Evolutionary conservation across 2,113 vertebrate species (phyloP).

Genomic region (Melanocharis versteri): DNA sequence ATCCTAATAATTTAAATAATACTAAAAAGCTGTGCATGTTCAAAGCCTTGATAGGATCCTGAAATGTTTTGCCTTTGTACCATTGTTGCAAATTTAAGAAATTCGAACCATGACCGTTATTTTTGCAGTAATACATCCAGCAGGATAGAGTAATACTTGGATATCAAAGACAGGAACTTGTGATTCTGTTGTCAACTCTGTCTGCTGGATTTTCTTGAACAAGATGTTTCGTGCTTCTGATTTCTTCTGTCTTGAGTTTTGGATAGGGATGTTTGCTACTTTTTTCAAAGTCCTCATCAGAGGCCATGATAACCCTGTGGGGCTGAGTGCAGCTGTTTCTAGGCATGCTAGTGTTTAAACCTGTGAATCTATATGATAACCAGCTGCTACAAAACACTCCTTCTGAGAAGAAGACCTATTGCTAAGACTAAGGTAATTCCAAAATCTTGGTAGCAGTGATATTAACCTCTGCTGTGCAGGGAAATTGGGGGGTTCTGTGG

Average conservation of each 20-base stretch:
- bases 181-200: background rate
- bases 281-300: background rate
- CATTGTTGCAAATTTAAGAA: background rate
- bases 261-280: background rate
- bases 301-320: background rate
- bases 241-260: background rate
- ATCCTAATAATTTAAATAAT: background rate
- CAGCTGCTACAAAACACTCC: background rate
- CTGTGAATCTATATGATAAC: background rate
- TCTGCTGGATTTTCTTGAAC: background rate
- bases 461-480: background rate
- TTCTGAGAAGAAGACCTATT: background rate
- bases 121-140: background rate
- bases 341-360: background rate
- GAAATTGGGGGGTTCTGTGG: background rate
- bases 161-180: background rate
- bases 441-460: background rate
- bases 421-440: background rate
- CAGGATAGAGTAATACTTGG: background rate
- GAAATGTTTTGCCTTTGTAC: background rate
- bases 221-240: background rate
- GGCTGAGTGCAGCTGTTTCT: background rate
- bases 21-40: background rate
- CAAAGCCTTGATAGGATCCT: background rate
- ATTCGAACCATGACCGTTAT: background rate